phyloP scores from a whole-genome alignment of 2,797 vertebrate genomes.

The Hoplostethus atlanticus region DNA sequence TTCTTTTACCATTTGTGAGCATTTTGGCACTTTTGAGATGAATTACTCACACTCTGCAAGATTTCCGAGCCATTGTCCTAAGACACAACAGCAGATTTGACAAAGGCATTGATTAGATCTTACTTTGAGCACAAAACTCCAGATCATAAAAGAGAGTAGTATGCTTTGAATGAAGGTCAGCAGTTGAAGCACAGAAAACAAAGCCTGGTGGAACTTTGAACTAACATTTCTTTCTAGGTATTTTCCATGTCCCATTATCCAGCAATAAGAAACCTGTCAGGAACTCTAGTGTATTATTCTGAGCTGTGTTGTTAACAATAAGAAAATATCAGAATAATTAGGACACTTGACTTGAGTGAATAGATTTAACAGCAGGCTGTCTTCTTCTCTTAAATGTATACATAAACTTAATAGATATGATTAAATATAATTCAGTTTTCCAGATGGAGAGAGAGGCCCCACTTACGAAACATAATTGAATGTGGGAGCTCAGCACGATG shows the following conservation, averaged over 20 bases:
- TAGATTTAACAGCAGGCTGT: constrained; percentile 58
- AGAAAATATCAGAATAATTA: constrained; percentile 42
- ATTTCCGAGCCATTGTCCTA: no score
- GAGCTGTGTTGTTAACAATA: constrained; percentile 26
- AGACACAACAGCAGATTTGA: background rate
- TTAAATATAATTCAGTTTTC: constrained; percentile 76
- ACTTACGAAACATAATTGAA: constrained; percentile 74
- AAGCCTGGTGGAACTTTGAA: background rate
- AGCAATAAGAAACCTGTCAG: constrained; percentile 30
- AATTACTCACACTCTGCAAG: no score
- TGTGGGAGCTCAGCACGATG: constrained; percentile 71
- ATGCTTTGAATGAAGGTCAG: constrained; percentile 36
- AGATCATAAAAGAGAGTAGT: background rate
- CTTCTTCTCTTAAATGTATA: constrained; percentile 65
- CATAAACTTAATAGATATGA: constrained; percentile 75
- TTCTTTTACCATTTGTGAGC: no score
- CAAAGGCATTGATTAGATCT: constrained; percentile 23
- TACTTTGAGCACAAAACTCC: background rate
- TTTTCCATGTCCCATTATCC: constrained; percentile 26
- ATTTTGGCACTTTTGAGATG: no score
- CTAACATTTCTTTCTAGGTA: constrained; percentile 1
- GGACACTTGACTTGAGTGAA: constrained; percentile 46
- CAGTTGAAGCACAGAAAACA: constrained; percentile 7
- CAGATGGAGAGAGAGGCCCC: constrained; percentile 71
- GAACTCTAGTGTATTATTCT: constrained; percentile 21